Base-by-base conservation (phyloP, 1,140 invertebrate species). In the Zaprionus gabonicus region DNA sequence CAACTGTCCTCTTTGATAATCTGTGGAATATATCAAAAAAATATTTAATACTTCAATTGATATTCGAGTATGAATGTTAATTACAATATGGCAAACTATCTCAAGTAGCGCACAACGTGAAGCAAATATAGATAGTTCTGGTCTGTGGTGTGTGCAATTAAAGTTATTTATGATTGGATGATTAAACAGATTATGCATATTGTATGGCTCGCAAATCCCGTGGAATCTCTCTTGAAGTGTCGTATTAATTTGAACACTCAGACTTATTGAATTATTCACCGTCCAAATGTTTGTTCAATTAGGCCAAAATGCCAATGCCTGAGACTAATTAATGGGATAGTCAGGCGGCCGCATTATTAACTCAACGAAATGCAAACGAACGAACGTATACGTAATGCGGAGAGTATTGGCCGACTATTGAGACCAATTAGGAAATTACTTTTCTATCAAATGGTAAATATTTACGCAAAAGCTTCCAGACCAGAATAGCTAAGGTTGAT, bases 401-500 rank as follows among this genome's bases (percentile, higher is more conserved):
- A n/a, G 13, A 44, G 12, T 53, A 20, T 20, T 6, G 41, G 27
- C 15, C 13, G 25, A n/a, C 12, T 38, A 65, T 59, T 63, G 27
- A 41, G 53, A 64, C 64, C 68, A 73, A 77, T 77, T 73, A 68
- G 75, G 58, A 77, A 77, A 63, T 77, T 49, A 64, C 65, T 67
- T 77, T 60, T 63, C 57, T 55, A 46, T 62, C 25, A 36, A 7
- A 25, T 10, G 4, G 23, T 51, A 51, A 51, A 51, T 51, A 51
- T 51, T 51, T 51, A 51, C n/a, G 31, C n/a, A 59, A 59, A 23
- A 10, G 34, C 36, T 59, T 27, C 13, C 31, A 20, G 34, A 17
- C 20, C 27, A 10, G 10, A 20, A 1, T 59, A 13, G 17, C 51
- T 13, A 66, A 56, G 34, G 17, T 2, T 57, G 23, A 66, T 56